Evolutionary conservation across 2,113 vertebrate species (phyloP), one percentile per base, ranked within the genome.

Genomic region (Tychaedon coryphoeus): DNA sequence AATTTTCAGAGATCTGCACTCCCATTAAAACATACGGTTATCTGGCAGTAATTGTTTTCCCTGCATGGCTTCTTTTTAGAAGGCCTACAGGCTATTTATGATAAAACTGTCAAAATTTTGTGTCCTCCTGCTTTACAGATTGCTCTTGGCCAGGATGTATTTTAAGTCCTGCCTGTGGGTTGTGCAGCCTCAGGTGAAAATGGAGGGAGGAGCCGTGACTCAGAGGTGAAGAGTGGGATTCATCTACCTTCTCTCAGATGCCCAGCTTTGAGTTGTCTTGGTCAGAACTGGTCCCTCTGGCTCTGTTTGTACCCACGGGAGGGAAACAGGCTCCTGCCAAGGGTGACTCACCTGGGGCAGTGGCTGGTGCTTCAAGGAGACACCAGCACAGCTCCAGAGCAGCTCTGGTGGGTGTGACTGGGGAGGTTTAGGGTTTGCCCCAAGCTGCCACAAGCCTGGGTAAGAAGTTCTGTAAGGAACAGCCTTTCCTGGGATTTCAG

Each of bases 161-260:
- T 79, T 88, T 79, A 50, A 62, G 40, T 69, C 66, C 81, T 82
- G 74, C 74, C 54, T 29, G 74, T 85, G 84, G 89, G 54, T 36
- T 88, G 45, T 79, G 81, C 70, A 73, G 90, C 87, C 90, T 61
- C 71, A 50, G 94, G 87, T 95, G 94, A 50, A 79, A 75, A 85
- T 10, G 13, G 0, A 0, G 40, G 34, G 66, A 76, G 91, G 66
- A 95, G 3, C 70, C 0, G 3, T 97, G 89, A 92, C 74, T 94
- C 90, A 36, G 77, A 90, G 81, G 31, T 73, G 85, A 53, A 0
- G n/a, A 67, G 34, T 0, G n/a, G 88, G 66, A 79, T 61, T 65
- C 53, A 33, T 34, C 40, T 38, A 0, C 88, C 62, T 79, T 34
- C 34, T 1, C 58, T 90, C 5, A 6, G 34, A 12, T 20, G 53